Evolutionary conservation across 2,888 invertebrate genomes (phyloP), one percentile per base, ranked within the genome.

Genomic region (Pomacea canaliculata): DNA sequence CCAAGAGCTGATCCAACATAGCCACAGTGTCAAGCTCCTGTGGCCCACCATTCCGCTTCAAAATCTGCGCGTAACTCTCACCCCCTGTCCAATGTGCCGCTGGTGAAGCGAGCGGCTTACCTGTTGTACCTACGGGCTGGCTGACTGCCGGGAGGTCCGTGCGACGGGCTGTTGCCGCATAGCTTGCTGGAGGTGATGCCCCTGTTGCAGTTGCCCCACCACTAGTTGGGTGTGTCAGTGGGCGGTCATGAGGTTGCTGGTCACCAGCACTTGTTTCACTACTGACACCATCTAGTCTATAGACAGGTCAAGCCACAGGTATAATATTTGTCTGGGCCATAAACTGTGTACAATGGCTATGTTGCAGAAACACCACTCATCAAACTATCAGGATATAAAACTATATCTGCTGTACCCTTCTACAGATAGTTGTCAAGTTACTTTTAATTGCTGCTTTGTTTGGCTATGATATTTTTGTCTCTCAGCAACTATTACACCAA

Each of bases 51-150:
- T 82, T 81, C 76, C 84, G 82, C 81, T 83, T 85, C 78, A 86
- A 83, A 77, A 85, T 82, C 70, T 85, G 82, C 67, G 88, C 88
- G 77, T 87, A 88, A 83, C 86, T 87, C 79, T 85, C 85, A 56
- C 51, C 51, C 73, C 77, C 77, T 59, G 73, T 70, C 65, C 75
- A 59, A 37, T 66, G 71, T 51, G 77, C 76, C 71, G 72, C 72
- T 18, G 27, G 56, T 23, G 73, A 59, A 60, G 71, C 66, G 51
- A 72, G 72, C 71, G 72, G 75, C 81, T 78, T 76, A 81, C 79
- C 80, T 77, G 76, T 71, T 70, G 70, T 77, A 69, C 77, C 76
- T 76, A 69, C 69, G 60, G 77, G 72, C 23, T 78, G 74, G 60
- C 65, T 76, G 67, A 77, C 73, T 51, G 83, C 82, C 23, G 79